Evolutionary conservation across 1,140 invertebrate genomes (phyloP), one percentile per base, ranked within the genome.

Genomic region (Hyposmocoma kahamanoa): DNA sequence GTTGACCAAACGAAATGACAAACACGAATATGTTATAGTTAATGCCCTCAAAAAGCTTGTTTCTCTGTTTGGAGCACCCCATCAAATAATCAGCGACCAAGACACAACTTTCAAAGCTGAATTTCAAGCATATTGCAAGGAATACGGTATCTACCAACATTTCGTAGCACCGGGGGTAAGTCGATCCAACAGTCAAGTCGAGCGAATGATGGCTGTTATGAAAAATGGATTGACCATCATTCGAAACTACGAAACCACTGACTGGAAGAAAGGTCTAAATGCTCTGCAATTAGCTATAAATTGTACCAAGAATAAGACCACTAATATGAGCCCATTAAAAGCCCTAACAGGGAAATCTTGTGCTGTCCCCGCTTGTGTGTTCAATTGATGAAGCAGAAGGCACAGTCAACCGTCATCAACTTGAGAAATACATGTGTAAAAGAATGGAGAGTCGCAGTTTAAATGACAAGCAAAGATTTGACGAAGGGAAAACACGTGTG

Each of bases 171-270:
- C 39, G 11, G 55, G 41, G 2, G 42, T 49, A 3, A 60, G 61
- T 38, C 46, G 66, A 47, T 58, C 53, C 10, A 72, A 76, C 13
- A 70, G 70, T 0, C 72, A 75, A 44, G 62, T 65, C 1, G 69
- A 75, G 45, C 28, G 69, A 5, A 32, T 71, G 17, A 67, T 71
- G 64, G 3, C 47, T 22, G 58, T 56, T 17, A 57, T 72, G 8
- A 59, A 53, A 34, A 49, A 71, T 56, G 36, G 28, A 2, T 15
- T 62, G 1, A 47, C 51, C 22, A 32, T 53, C 2, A 44, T 56
- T 5, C 20, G 24, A 15, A 22, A 54, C 15, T 39, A 6, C 22
- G 18, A 47, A 6, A 50, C 44, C 28, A 46, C 18, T 3, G 43
- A 49, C 5, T 62, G 63, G 60, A 13, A 45, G 3, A 32, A 15